Evolutionary conservation across 2,888 invertebrate species (phyloP).

Genomic region (Tenthredo livida): DNA sequence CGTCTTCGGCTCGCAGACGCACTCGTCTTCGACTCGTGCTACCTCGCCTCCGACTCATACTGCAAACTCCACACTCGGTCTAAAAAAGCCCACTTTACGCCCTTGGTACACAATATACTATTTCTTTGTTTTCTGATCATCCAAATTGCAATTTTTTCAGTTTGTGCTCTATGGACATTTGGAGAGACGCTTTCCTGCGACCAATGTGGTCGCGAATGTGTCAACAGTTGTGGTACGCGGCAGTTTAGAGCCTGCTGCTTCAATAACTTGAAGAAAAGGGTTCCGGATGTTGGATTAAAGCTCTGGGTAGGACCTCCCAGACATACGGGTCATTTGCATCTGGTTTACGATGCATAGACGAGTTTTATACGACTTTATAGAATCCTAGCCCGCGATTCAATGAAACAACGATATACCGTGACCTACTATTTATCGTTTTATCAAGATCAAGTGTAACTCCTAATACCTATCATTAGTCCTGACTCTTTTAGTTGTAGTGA

Average conservation of each 20-base stretch:
- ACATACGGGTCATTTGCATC: conserved; percentile 60
- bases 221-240: conserved; percentile 84
- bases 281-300: conserved; percentile 63
- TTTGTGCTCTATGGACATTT: conserved; percentile 68
- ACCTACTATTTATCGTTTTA: conserved; percentile 18
- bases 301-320: conserved; percentile 63
- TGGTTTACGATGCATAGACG: conserved; percentile 63
- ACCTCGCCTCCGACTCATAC: too few species aligned
- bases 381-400: conserved; percentile 19
- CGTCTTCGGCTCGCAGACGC: too few species aligned
- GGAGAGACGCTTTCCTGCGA: conserved; percentile 83
- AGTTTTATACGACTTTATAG: background rate
- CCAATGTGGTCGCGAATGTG: conserved; percentile 85
- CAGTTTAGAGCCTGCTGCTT: conserved; percentile 87
- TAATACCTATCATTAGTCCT: background rate
- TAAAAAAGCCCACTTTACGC: too few species aligned
- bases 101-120: too few species aligned
- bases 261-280: conserved; percentile 84
- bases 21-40: too few species aligned
- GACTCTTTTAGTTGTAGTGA: background rate
- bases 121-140: background rate
- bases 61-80: too few species aligned
- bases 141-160: conserved; percentile 54
- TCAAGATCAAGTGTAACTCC: background rate
- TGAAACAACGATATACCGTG: conserved; percentile 16